Evolutionary conservation across 2,797 vertebrate genomes (phyloP), one percentile per base, ranked within the genome.

Genomic region (Sebastes hubbsi): DNA sequence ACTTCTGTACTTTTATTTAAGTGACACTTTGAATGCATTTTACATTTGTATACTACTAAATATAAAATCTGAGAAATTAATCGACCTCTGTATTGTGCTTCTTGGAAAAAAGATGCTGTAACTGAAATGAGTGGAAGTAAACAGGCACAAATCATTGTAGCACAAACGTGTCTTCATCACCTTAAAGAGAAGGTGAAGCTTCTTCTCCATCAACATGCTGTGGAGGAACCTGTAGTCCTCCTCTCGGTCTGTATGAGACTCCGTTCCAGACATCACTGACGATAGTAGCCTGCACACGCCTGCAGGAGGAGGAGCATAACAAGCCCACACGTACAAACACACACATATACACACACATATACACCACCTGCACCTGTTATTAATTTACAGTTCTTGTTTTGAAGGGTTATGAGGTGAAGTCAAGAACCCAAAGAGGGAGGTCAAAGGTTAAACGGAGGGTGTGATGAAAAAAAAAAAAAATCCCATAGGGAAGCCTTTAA

Each of bases 161-260:
- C 7, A 20, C 24, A 55, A 16, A 29, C 0, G 2, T 42, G 25
- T 73, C 11, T 65, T 83, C 16, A 0, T 46, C 61, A 96, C 95
- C 94, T 97, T 97, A 91, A 98, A 96, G 88, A 99, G 96, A 92
- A 97, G 95, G 95, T 98, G 98, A 91, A 99, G 97, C 92, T 97
- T 98, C 93, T 97, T 99, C 95, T 97, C 97, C 96, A 97, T 97
- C 95, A 99, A 90, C 96, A 98, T 95, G 94, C 97, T 97, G 96
- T 97, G 97, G 82, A 99, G 97, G 95, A 99, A 98, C 93, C 95
- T 96, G 95, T 97, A 96, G 94, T 99, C 97, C 95, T 98, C 97
- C 93, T 97, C 96, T 92, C 95, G 96, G 92, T 97, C 96, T 89
- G 96, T 94, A 85, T 96, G 96, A 87, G 94, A 92, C 94, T 97